Evolutionary conservation across 2,113 vertebrate species (phyloP).

Genomic region (Mystacornis crossleyi): DNA sequence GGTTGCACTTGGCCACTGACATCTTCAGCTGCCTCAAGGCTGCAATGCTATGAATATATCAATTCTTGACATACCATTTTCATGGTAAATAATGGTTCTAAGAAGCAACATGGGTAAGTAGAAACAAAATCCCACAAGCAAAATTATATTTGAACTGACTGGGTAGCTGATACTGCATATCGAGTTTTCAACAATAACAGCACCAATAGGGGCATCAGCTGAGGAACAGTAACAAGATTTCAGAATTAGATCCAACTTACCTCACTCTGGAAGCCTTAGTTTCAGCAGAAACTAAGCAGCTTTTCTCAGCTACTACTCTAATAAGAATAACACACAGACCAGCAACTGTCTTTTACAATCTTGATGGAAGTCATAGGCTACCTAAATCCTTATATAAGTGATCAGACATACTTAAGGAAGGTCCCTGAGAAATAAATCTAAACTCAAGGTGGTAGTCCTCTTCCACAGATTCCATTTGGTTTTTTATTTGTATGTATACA

Average conservation of each 20-base stretch:
- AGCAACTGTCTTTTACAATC: background rate
- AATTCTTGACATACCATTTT: background rate
- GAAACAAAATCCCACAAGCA: background rate
- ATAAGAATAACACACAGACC: background rate
- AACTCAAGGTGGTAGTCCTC: background rate
- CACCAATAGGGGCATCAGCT: background rate
- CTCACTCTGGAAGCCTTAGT: background rate
- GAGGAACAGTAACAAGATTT: background rate
- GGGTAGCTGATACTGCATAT: background rate
- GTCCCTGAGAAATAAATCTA: background rate
- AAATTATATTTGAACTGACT: background rate
- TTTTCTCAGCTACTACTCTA: background rate
- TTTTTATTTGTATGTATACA: background rate
- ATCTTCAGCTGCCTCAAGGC: background rate
- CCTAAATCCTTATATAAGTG: background rate
- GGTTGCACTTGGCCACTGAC: background rate
- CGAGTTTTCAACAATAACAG: background rate
- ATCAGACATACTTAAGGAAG: background rate
- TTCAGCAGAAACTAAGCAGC: background rate
- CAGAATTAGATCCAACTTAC: background rate
- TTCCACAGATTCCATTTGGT: background rate
- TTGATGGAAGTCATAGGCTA: background rate
- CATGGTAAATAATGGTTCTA: background rate
- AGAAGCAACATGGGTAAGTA: background rate
- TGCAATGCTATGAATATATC: background rate